Conservation (phyloP, 2,113 vertebrate genomes). For the Sakesphorus luctuosus region DNA sequence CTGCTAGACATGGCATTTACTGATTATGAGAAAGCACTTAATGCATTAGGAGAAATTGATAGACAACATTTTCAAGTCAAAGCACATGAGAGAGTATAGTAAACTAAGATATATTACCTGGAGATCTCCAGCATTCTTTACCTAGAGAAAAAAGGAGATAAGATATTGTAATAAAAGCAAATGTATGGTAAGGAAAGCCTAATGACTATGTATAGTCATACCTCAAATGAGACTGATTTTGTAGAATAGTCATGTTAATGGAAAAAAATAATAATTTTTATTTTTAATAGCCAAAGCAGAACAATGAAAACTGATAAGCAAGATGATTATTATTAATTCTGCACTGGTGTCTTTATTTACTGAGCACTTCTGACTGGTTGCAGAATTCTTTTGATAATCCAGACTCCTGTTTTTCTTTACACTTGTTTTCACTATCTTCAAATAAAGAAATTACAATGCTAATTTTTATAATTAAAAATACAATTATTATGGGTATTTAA, state of each 20-base stretch:
- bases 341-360: not conserved
- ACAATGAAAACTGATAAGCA: not conserved
- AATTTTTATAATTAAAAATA: not conserved
- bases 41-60: conserved; percentile 38
- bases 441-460: not conserved
- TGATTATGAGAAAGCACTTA: conserved; percentile 66
- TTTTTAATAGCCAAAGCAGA: conserved; percentile 10
- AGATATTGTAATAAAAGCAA: conserved; percentile 51
- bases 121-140: conserved; percentile 11
- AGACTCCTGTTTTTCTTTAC: not conserved
- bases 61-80: conserved; percentile 21
- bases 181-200: not conserved
- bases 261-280: not conserved
- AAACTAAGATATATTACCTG: conserved; percentile 42
- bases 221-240: not conserved
- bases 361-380: not conserved
- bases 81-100: not conserved
- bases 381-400: not conserved
- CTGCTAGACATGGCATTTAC: conserved; percentile 48
- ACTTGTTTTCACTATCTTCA: not conserved
- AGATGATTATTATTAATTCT: not conserved
- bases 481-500: not conserved
- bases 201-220: not conserved
- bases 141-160: conserved; percentile 47
- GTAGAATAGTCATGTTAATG: not conserved